These are phyloP conservation scores for Agonopterix alstromeriana DNA, from an alignment of 2,888 invertebrate genomes.

Conservation along the genomic window DNA sequence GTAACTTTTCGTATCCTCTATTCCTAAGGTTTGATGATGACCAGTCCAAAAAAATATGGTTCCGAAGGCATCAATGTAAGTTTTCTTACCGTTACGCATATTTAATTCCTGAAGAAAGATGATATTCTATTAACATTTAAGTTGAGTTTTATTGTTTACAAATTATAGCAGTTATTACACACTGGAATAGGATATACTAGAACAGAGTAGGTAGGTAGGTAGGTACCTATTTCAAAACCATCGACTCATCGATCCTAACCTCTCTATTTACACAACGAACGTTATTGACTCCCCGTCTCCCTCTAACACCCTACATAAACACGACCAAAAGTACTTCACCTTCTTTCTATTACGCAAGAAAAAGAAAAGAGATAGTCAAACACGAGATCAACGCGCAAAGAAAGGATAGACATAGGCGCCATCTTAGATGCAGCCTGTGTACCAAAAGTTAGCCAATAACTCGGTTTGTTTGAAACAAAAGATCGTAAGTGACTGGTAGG, in stretches of 20 bases:
- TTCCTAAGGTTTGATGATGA: no score
- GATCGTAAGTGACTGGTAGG: constrained; percentile 33
- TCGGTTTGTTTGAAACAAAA: constrained; percentile 34
- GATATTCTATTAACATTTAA: no score
- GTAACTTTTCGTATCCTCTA: no score
- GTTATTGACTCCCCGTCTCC: constrained; percentile 49
- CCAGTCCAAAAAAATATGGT: no score
- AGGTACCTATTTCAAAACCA: constrained; percentile 13
- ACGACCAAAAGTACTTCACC: constrained; percentile 36
- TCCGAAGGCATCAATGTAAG: no score
- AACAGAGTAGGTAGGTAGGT: background rate
- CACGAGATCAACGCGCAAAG: constrained; percentile 21
- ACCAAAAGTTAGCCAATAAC: constrained; percentile 74
- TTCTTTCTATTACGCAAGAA: constrained; percentile 61
- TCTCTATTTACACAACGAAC: constrained; percentile 61
- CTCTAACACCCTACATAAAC: constrained; percentile 54
- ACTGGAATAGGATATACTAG: background rate
- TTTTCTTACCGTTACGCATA: no score
- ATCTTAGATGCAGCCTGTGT: constrained; percentile 72
- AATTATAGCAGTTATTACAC: background rate
- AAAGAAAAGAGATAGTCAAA: constrained; percentile 42
- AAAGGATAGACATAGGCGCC: constrained; percentile 53
- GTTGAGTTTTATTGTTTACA: no score
- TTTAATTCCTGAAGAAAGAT: no score
- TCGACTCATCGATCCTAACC: constrained; percentile 43